Percentiles rank a stretch among this genome's conserved stretches.
These are phyloP conservation scores for Branchellion lobata DNA, from an alignment of 2,888 invertebrate species.

Conservation along the genomic window DNA sequence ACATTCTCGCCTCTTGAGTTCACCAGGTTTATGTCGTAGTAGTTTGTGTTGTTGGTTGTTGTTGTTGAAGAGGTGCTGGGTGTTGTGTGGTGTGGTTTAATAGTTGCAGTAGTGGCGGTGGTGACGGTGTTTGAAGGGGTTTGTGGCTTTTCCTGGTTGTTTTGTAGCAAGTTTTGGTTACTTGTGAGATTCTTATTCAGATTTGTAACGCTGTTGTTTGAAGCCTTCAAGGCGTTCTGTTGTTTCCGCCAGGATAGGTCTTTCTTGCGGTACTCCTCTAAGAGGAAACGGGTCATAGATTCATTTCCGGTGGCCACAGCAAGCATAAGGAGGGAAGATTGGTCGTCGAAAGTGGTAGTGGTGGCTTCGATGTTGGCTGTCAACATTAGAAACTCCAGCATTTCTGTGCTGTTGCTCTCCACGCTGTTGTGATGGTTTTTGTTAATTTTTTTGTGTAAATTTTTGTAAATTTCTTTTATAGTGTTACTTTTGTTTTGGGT, in stretches of 20 bases:
- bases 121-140: no score
- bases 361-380: conserved; percentile 43
- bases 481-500: no score
- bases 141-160: no score
- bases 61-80: background rate
- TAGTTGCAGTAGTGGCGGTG: background rate
- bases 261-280: background rate
- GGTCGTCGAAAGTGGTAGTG: conserved; percentile 45
- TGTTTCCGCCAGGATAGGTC: background rate
- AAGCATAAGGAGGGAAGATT: conserved; percentile 52
- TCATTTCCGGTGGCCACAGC: conserved; percentile 51
- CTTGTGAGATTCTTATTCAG: no score
- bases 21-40: conserved; percentile 49
- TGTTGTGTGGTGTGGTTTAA: background rate
- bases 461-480: no score
- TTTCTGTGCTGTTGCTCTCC: conserved; percentile 51
- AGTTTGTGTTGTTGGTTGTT: background rate
- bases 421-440: conserved; percentile 43
- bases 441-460: no score
- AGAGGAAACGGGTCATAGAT: conserved; percentile 48
- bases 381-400: conserved; percentile 49
- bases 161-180: no score
- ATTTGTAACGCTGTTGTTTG: no score
- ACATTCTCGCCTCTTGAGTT: conserved; percentile 52
- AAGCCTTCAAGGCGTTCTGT: background rate